Base-by-base conservation (phyloP, 2,888 invertebrate species). In the Calephelis perditalis region DNA sequence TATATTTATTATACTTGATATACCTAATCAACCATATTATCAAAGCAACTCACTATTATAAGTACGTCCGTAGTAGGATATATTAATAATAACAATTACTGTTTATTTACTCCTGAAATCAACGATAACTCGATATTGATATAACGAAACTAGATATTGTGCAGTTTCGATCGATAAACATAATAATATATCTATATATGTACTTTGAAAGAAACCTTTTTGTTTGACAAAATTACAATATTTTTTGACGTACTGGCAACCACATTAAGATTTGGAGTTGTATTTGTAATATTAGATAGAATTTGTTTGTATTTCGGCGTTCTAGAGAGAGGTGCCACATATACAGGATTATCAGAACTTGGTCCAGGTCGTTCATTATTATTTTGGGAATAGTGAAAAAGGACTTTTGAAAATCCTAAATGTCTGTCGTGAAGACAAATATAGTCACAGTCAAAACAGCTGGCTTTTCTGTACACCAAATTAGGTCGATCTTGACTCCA, bases 191-290 rank as follows among this genome's bases (percentile, higher is more conserved):
- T 47, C 7, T 12, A 12, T 11, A 15, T 12, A 7, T 47, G 1
- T 49, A 49, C 8, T 9, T 49, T 26, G 10, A 49, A 49, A 49
- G 26, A 49, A 47, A 49, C 10, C 49, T 26, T 26, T 49, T 49
- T 49, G 26, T 49, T 49, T 15, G 49, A 49, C 49, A 49, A 49
- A 49, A 49, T 49, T 9, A 49, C 26, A 49, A 49, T 49, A 49
- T 49, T 49, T 49, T 47, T 49, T 49, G 26, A 15, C 8, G 12
- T 49, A 49, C 46, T 47, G 8, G 7, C 7, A 49, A 26, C 8
- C 8, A 49, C 10, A 26, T 15, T 49, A 15, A 15, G 7, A 10
- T 9, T 7, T 2, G 3, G 7, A 9, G 12, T 3, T 47, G 47
- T 12, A 8, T 10, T 46, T 11, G 46, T 46, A 5, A 46, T n/a